Evolutionary conservation across 2,113 vertebrate species (phyloP).

Genomic region (Rhinichthys klamathensis): DNA sequence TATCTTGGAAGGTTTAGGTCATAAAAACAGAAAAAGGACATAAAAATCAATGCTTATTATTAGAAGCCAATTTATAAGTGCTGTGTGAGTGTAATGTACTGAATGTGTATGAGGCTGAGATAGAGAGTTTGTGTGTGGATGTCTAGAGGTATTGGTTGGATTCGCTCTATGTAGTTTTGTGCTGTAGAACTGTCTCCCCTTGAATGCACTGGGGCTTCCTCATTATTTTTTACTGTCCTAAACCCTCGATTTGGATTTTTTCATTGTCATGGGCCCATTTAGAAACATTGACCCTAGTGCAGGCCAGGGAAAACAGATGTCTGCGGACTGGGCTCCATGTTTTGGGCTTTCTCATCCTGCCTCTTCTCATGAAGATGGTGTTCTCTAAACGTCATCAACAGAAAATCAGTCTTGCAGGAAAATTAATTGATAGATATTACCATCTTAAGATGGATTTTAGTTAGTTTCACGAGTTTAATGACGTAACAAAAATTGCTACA

Average conservation of each 20-base stretch:
- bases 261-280: neutral
- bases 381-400: neutral
- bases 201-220: constrained; percentile 44
- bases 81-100: constrained; percentile 13
- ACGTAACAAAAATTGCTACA: too few relatives aligned
- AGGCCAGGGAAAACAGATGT: constrained; percentile 61
- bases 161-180: constrained; percentile 35
- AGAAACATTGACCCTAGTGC: constrained; percentile 17
- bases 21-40: neutral
- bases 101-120: constrained; percentile 24
- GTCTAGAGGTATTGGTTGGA: neutral
- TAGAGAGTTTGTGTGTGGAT: constrained; percentile 29
- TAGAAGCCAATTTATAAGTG: constrained; percentile 1
- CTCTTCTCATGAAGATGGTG: neutral
- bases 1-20: neutral
- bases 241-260: neutral
- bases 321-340: constrained; percentile 49
- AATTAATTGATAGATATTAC: neutral
- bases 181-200: constrained; percentile 56
- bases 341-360: constrained; percentile 66
- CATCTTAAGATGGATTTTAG: neutral
- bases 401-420: neutral
- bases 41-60: constrained; percentile 1
- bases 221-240: neutral
- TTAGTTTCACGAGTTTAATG: neutral